A percentile compares a stretch with the other conserved stretches of the same genome.
Evolutionary conservation across 2,113 vertebrate species (phyloP).

Genomic region (Pimephales promelas): DNA sequence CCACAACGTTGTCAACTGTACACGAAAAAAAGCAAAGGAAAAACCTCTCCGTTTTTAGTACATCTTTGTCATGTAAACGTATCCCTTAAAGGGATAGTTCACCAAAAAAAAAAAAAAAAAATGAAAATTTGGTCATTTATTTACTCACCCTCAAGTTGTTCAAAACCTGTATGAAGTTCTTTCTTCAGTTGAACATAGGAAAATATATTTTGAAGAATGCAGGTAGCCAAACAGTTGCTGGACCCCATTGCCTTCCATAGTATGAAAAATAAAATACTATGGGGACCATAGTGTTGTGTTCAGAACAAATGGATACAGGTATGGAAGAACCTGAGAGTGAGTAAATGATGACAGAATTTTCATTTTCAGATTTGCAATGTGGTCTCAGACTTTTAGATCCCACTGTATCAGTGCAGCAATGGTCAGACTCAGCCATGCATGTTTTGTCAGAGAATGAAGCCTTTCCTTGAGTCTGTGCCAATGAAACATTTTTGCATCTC

Average conservation of each 20-base stretch:
- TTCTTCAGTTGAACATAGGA: background rate
- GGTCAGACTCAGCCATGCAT: background rate
- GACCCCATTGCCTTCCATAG: background rate
- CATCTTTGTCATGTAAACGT: no score
- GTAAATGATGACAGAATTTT: background rate
- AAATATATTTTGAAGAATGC: background rate
- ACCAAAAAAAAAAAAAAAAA: background rate
- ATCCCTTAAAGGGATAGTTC: background rate
- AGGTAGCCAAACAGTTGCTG: background rate
- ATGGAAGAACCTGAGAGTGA: background rate
- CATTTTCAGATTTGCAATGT: background rate
- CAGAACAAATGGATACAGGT: background rate
- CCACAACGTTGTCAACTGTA: no score
- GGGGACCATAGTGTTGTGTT: background rate
- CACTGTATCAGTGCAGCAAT: background rate
- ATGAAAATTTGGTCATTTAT: background rate
- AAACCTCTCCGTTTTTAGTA: no score
- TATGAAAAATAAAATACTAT: background rate
- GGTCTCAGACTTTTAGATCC: background rate
- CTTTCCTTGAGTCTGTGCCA: background rate
- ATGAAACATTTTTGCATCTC: background rate
- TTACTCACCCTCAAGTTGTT: background rate
- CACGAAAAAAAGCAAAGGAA: no score
- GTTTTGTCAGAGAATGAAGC: background rate
- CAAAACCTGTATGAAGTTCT: background rate